Conservation (phyloP, 2,113 vertebrate genomes). For the Hydropotes inermis region DNA sequence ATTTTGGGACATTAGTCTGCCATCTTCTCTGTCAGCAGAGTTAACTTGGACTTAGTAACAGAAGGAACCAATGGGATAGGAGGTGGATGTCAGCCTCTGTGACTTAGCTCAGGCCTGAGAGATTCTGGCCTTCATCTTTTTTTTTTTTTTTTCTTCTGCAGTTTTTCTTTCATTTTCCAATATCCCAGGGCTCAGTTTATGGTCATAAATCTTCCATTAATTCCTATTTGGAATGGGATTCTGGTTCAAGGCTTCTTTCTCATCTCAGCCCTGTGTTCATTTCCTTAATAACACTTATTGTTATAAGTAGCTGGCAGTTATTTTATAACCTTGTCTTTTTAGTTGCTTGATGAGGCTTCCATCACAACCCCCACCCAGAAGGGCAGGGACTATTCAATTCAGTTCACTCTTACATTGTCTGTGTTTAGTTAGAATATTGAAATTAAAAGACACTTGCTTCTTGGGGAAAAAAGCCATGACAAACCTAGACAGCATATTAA, state of each 20-base stretch:
- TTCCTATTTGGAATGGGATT: background rate
- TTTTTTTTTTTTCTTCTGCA: no score
- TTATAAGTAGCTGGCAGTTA: no score
- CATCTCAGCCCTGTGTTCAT: background rate
- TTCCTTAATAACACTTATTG: background rate
- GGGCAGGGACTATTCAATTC: background rate
- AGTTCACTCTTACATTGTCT: rapidly evolving
- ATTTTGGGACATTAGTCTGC: background rate
- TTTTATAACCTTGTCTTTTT: background rate
- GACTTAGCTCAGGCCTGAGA: background rate
- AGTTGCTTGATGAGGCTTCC: background rate
- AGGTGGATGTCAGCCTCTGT: background rate
- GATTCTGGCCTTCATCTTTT: rapidly evolving
- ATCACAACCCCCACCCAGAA: rapidly evolving
- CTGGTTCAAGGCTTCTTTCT: background rate
- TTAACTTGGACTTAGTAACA: background rate
- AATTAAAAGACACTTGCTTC: background rate
- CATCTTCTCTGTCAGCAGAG: background rate
- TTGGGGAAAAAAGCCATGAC: background rate
- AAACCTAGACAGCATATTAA: background rate
- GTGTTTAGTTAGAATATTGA: background rate
- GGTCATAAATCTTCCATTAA: background rate
- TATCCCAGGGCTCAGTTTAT: background rate
- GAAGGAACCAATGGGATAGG: rapidly evolving
- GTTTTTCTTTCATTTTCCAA: background rate